A percentile compares a stretch with the other conserved stretches of the same genome.
Conservation (phyloP, 2,888 invertebrate genomes). For the Tetranychus piercei region DNA sequence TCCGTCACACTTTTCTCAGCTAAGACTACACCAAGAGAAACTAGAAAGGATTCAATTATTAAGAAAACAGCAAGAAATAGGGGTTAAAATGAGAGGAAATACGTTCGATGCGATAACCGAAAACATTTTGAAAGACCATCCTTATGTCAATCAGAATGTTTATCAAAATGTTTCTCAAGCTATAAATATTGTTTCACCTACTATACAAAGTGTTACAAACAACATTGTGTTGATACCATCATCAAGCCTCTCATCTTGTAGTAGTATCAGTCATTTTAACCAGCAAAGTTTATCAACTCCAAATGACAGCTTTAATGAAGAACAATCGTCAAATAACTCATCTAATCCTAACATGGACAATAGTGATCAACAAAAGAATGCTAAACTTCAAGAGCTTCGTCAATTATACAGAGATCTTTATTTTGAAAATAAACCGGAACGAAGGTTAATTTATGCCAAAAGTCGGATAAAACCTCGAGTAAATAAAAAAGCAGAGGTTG, state of each 20-base stretch:
- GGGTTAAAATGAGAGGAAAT: background rate
- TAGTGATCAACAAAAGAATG: background rate
- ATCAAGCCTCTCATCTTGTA: background rate
- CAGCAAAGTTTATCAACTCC: background rate
- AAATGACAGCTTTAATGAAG: background rate
- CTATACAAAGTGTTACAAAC: background rate
- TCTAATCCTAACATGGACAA: background rate
- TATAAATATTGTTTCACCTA: background rate
- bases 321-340: background rate
- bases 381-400: constrained; percentile 4
- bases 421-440: constrained; percentile 9
- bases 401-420: constrained; percentile 8
- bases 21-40: constrained; percentile 2
- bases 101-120: background rate
- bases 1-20: background rate
- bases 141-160: background rate
- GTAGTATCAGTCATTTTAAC: background rate
- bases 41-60: constrained; percentile 1
- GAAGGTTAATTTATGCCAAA: background rate
- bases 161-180: background rate
- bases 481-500: constrained; percentile 10
- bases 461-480: constrained; percentile 14
- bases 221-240: background rate
- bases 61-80: background rate
- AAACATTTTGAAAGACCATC: background rate